These are phyloP conservation scores for Danio aesculapii DNA, from an alignment of 2,797 vertebrate species.

Conservation along the genomic window DNA sequence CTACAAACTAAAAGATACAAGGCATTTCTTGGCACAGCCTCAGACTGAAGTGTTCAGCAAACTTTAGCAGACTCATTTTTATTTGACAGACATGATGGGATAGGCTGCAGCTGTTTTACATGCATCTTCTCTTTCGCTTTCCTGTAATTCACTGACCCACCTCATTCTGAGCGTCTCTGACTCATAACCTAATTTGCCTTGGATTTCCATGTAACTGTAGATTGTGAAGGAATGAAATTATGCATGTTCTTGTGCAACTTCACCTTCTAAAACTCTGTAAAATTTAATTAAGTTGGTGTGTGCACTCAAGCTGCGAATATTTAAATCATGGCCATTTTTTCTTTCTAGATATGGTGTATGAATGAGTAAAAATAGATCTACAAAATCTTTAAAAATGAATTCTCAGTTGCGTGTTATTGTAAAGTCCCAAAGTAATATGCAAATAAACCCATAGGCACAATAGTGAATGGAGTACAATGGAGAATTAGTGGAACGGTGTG, in stretches of 20 bases:
- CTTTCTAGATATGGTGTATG: not conserved
- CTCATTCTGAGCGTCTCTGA: not conserved
- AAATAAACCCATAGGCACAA: not conserved
- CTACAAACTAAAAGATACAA: constrained; percentile 28
- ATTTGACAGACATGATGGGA: constrained; percentile 15
- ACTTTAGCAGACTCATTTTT: constrained; percentile 10
- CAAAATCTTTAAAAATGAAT: too few relatives aligned
- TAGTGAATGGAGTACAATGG: too few relatives aligned
- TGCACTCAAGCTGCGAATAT: not conserved
- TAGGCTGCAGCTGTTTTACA: constrained; percentile 30
- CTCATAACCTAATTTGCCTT: constrained; percentile 3
- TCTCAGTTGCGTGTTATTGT: not conserved
- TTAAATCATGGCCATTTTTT: not conserved
- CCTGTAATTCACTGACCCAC: constrained; percentile 2
- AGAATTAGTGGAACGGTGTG: not conserved
- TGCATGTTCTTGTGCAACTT: not conserved
- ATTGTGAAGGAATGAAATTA: not conserved
- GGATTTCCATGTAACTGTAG: not conserved
- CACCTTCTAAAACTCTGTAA: not conserved
- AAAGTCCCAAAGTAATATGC: not conserved
- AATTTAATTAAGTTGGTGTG: not conserved
- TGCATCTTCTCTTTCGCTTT: not conserved
- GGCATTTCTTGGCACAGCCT: constrained; percentile 20
- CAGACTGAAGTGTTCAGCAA: constrained; percentile 16
- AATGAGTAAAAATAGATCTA: not conserved